These are phyloP conservation scores for Nylanderia fulva DNA, from an alignment of 1,140 invertebrate genomes.

Conservation along the genomic window DNA sequence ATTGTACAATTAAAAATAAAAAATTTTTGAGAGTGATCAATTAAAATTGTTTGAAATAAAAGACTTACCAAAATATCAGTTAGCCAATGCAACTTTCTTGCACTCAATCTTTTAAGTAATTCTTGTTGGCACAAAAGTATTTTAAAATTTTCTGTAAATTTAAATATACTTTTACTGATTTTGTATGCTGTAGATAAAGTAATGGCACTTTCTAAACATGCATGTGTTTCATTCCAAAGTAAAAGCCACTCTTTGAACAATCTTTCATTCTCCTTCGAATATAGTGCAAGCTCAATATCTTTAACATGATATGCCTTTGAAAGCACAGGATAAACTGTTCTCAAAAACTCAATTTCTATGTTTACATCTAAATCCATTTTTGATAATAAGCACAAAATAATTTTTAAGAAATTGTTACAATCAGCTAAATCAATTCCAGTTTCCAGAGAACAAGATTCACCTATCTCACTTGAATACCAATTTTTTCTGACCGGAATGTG, in stretches of 20 bases:
- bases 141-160: conserved; percentile 48
- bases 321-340: conserved; percentile 74
- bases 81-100: conserved; percentile 76
- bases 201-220: conserved; percentile 53
- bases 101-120: conserved; percentile 75
- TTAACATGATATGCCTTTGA: conserved; percentile 65
- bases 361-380: conserved; percentile 74
- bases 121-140: conserved; percentile 70
- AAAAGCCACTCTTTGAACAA: conserved; percentile 77
- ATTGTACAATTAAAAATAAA: too few relatives aligned
- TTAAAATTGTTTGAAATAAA: background rate
- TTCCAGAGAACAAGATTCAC: background rate
- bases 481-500: conserved; percentile 47
- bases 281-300: conserved; percentile 79
- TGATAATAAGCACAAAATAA: conserved; percentile 78
- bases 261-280: conserved; percentile 76
- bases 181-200: conserved; percentile 68
- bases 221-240: conserved; percentile 72
- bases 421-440: background rate
- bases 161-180: conserved; percentile 76
- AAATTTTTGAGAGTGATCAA: too few relatives aligned
- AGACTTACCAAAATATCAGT: conserved; percentile 78
- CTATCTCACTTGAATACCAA: background rate
- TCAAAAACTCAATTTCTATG: conserved; percentile 69
- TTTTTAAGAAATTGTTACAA: conserved; percentile 55